Base-by-base conservation (phyloP, 1,140 invertebrate species). In the Pseudomyrmex gracilis region DNA sequence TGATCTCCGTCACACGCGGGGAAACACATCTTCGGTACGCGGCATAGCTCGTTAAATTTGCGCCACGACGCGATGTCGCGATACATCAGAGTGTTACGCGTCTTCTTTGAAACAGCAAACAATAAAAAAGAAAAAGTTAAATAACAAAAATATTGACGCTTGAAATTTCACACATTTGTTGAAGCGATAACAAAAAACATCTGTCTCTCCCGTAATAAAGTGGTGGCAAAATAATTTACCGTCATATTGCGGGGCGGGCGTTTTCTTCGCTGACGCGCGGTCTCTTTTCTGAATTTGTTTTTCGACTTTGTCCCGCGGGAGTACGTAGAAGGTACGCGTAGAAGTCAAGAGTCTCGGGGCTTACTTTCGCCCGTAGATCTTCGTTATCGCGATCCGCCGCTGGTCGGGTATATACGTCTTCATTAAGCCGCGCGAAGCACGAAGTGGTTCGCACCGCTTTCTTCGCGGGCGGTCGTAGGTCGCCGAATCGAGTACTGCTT, bases 341-440 rank as follows among this genome's bases (percentile, higher is more conserved):
- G 55, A 57, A 53, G 51, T 24, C 8, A 43, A 53, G 60, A 70
- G 43, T 63, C 66, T 73, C 83, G 77, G 68, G 73, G 85, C 68
- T 84, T 87, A 84, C 86, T 87, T 87, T 89, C 85, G 76, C 77
- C 85, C 84, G 83, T 87, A 90, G 85, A 91, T 91, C 91, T 91
- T 92, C 84, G 88, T 91, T 90, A 90, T 87, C 82, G 83, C 86
- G 66, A 61, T 77, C 78, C 82, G 68, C 71, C 87, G 83, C 85
- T 83, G 57, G 70, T 64, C 73, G 51, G 71, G 73, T 88, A 73
- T 88, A 85, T 85, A 87, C 82, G 82, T 89, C 90, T 91, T 91
- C 84, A 91, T 90, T 84, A 90, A 70, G 73, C 77, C 22, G 61
- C 45, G 57, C n/a, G 76, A 85, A 49, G 57, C 63, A 49, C 61